Evolutionary conservation across 1,140 invertebrate genomes (phyloP).

Genomic region (Batillaria attramentaria): DNA sequence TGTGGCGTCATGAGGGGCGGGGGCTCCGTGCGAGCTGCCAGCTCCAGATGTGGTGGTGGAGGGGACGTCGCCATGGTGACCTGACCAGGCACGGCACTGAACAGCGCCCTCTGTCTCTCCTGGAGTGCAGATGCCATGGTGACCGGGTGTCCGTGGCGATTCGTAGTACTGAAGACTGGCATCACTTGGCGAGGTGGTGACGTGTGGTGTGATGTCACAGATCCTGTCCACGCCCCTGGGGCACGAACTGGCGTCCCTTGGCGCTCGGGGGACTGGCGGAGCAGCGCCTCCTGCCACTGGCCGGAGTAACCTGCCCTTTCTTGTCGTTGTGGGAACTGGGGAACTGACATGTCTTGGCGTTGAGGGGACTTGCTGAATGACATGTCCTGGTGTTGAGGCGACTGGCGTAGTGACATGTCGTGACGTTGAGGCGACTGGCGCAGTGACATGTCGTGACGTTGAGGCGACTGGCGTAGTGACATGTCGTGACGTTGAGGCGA

Average conservation of each 20-base stretch:
- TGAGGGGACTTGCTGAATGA: too few relatives aligned
- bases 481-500: too few relatives aligned
- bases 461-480: too few relatives aligned
- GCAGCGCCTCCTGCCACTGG: too few relatives aligned
- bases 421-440: too few relatives aligned
- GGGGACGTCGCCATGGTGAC: neutral
- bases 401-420: too few relatives aligned
- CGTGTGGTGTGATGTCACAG: neutral
- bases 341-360: neutral
- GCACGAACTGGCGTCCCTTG: neutral
- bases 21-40: too few relatives aligned
- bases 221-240: too few relatives aligned
- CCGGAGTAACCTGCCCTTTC: neutral
- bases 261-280: neutral
- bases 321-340: neutral
- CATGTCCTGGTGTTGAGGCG: too few relatives aligned
- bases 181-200: neutral
- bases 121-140: neutral
- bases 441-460: neutral
- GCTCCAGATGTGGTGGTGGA: too few relatives aligned
- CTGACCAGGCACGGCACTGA: too few relatives aligned
- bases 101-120: too few relatives aligned
- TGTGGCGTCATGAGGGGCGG: conserved; percentile 16
- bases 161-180: neutral
- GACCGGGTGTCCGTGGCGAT: neutral